These are phyloP conservation scores for Drosophila aldrichi DNA, from an alignment of 2,888 invertebrate genomes.

Conservation along the genomic window DNA sequence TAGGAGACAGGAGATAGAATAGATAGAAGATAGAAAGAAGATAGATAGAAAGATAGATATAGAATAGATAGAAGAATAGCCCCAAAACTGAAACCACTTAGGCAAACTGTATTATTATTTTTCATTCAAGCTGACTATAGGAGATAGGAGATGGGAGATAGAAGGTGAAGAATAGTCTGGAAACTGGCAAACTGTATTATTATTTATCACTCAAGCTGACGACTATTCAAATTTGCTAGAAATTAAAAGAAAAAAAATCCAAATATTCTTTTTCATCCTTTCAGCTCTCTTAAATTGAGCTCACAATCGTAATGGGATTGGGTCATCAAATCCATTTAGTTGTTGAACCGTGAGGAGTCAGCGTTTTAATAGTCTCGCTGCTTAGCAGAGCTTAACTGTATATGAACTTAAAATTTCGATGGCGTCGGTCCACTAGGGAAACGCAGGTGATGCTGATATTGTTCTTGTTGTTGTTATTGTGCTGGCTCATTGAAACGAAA, in stretches of 20 bases:
- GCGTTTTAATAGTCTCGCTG: constrained; percentile 3
- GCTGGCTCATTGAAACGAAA: constrained; percentile 63
- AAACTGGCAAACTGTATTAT: too few relatives aligned
- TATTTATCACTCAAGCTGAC: too few relatives aligned
- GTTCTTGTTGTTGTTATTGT: constrained; percentile 28
- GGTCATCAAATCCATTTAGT: neutral
- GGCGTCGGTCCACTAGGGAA: neutral
- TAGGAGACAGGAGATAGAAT: neutral
- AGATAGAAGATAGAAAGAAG: too few relatives aligned
- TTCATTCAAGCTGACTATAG: too few relatives aligned
- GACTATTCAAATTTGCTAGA: too few relatives aligned
- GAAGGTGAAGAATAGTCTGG: too few relatives aligned
- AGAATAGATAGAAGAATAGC: too few relatives aligned
- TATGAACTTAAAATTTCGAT: constrained; percentile 3
- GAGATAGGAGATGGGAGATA: neutral
- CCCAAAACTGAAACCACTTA: too few relatives aligned
- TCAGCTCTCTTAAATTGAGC: neutral
- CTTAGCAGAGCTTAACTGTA: constrained; percentile 4
- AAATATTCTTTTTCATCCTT: too few relatives aligned
- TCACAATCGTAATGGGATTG: neutral
- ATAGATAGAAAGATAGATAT: too few relatives aligned
- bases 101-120: too few relatives aligned
- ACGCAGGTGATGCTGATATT: constrained; percentile 2
- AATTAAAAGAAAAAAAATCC: too few relatives aligned
- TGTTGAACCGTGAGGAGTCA: constrained; percentile 6